These are phyloP conservation scores for Dreissena polymorpha DNA, from an alignment of 1,140 invertebrate genomes.

Conservation along the genomic window DNA sequence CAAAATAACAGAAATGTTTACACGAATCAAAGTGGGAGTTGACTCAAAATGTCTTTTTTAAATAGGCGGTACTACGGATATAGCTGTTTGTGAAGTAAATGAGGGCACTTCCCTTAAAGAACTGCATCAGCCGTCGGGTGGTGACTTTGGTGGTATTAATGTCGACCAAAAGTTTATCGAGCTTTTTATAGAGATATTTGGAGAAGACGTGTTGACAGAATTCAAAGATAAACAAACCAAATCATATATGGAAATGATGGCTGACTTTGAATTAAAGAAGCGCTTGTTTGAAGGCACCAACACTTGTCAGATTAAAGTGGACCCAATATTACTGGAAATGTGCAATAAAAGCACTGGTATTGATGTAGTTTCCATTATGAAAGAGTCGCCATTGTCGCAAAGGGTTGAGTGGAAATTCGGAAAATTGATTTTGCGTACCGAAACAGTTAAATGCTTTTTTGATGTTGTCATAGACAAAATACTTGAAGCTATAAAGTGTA, in stretches of 20 bases:
- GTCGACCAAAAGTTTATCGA: conserved; percentile 28
- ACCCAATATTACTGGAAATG: neutral
- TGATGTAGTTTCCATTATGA: neutral
- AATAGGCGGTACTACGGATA: conserved; percentile 43
- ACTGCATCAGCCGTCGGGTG: conserved; percentile 20
- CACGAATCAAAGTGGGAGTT: neutral
- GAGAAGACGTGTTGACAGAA: neutral
- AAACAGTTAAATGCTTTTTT: conserved; percentile 18
- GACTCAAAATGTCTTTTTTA: neutral
- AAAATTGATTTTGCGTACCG: neutral
- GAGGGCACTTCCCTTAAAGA: conserved; percentile 16
- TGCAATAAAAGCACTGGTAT: conserved; percentile 10
- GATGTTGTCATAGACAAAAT: neutral
- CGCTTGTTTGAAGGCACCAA: conserved; percentile 15
- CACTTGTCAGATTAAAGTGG: neutral
- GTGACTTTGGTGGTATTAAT: conserved; percentile 44
- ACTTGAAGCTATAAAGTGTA: neutral
- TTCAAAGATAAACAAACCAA: conserved; percentile 27
- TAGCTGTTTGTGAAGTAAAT: conserved; percentile 30
- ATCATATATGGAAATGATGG: conserved; percentile 38
- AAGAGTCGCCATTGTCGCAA: neutral
- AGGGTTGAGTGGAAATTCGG: conserved; percentile 10
- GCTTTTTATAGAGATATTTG: conserved; percentile 1
- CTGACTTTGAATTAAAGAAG: conserved; percentile 41
- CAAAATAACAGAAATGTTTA: no score